A percentile compares a stretch with the other conserved stretches of the same genome.
phyloP scores from a whole-genome alignment of 2,888 invertebrate species.

The Oegoconia quadripuncta region DNA sequence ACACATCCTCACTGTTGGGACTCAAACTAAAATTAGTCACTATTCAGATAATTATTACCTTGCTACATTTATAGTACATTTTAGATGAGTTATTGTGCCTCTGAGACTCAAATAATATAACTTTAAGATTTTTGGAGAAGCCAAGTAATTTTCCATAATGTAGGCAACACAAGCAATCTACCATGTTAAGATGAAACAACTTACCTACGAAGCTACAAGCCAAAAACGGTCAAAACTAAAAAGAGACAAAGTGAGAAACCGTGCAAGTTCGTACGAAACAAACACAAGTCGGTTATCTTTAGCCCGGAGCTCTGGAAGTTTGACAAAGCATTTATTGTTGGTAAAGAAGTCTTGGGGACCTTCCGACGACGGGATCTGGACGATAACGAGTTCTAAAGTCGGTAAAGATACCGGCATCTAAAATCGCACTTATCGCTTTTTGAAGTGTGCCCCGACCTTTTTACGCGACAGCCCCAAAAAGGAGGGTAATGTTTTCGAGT shows the following conservation, averaged over 20 bases:
- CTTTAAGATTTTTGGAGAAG: too few relatives aligned
- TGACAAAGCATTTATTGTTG: constrained; percentile 71
- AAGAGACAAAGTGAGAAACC: constrained; percentile 34
- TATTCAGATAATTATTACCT: too few relatives aligned
- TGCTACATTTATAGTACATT: too few relatives aligned
- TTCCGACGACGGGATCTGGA: constrained; percentile 16
- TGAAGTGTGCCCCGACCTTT: constrained; percentile 4
- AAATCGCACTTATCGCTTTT: constrained; percentile 16
- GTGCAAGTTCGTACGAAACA: constrained; percentile 45
- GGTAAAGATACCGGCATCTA: constrained; percentile 21
- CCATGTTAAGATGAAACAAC: neutral
- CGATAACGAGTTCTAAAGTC: constrained; percentile 67
- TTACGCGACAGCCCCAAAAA: too few relatives aligned
- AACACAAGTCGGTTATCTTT: constrained; percentile 60
- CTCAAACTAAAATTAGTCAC: too few relatives aligned
- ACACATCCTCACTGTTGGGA: too few relatives aligned
- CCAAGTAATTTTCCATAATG: too few relatives aligned
- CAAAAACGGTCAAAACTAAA: constrained; percentile 28
- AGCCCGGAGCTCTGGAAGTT: constrained; percentile 44
- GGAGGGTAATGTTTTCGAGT: too few relatives aligned
- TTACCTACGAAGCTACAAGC: neutral
- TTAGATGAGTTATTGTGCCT: too few relatives aligned
- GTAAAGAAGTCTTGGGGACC: constrained; percentile 45
- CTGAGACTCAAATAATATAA: too few relatives aligned
- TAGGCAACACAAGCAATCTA: too few relatives aligned